Evolutionary conservation across 2,888 invertebrate species (phyloP), one percentile per base, ranked within the genome.

Genomic region (Caenorhabditis doughertyi): DNA sequence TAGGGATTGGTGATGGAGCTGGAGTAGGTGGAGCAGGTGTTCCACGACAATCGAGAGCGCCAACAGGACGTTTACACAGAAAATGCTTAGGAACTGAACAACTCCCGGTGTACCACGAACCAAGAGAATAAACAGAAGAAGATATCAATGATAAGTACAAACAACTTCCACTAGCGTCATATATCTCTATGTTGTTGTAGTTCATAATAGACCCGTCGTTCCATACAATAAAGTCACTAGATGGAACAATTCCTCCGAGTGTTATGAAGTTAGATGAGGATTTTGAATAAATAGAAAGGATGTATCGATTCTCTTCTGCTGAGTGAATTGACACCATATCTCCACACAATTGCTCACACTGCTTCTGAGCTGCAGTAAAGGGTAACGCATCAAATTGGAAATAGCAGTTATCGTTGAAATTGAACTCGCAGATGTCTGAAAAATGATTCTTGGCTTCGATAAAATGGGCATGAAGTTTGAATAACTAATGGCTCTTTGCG

Each of bases 261-360:
- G 35, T 35, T 21, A 56, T 35, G 8, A 11, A 18, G 35, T 56
- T 35, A 13, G 35, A 56, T 21, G 56, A 35, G 9, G 0, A 21
- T n/a, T 56, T 18, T 11, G 32, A 35, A 16, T 56, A 56, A 5
- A 56, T 56, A 4, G 56, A 56, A 21, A 35, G 9, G 21, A 56
- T 35, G 56, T 3, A 56, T 13, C 56, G 56, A 35, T 56, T 56
- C 21, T 56, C 56, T n/a, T 56, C 56, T 2, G 56, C 56, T 4
- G 56, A 56, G 21, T 56, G 56, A 21, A 56, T 56, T 11, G 56
- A 56, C 1, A 56, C 56, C 18, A 56, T 1, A 16, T 56, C 21
- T 56, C 56, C 56, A 35, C 56, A 56, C 18, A 56, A 8, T 35
- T 56, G 56, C 35, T 56, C 21, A 9, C 56, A 56, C 18, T 56